Conservation (phyloP, 2,888 invertebrate genomes). For the Ethmia dodecea region DNA sequence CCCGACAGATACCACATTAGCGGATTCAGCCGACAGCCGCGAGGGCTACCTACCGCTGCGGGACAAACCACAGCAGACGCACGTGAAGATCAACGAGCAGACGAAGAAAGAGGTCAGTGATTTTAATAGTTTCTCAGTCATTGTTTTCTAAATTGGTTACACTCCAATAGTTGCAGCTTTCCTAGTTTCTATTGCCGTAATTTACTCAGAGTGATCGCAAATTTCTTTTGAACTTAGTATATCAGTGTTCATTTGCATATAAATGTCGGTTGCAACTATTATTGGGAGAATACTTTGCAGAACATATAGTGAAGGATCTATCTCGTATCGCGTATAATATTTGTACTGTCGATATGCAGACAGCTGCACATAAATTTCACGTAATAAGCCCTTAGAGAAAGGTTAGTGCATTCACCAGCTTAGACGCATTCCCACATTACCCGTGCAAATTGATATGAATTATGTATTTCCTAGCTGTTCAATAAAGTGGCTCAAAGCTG, state of each 20-base stretch:
- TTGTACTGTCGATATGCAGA: conserved; percentile 24
- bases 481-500: conserved; percentile 41
- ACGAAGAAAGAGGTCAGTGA: conserved; percentile 76
- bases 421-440: conserved; percentile 55
- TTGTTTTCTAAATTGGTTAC: conserved; percentile 57
- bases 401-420: conserved; percentile 42
- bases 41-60: conserved; percentile 69
- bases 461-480: conserved; percentile 46
- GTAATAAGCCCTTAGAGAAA: conserved; percentile 56
- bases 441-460: conserved; percentile 55
- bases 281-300: conserved; percentile 27
- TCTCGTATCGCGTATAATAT: conserved; percentile 27
- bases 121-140: conserved; percentile 43
- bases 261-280: conserved; percentile 25
- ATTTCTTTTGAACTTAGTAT: too few relatives aligned
- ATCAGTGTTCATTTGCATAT: conserved; percentile 30
- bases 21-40: conserved; percentile 63
- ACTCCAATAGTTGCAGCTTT: conserved; percentile 59
- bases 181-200: conserved; percentile 38
- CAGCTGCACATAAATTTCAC: conserved; percentile 41
- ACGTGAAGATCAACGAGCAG: conserved; percentile 74
- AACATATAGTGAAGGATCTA: conserved; percentile 25
- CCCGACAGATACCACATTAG: conserved; percentile 45
- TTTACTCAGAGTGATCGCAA: conserved; percentile 44
- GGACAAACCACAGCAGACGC: conserved; percentile 67